Evolutionary conservation across 2,113 vertebrate genomes (phyloP).

Genomic region (Perognathus longimembris): DNA sequence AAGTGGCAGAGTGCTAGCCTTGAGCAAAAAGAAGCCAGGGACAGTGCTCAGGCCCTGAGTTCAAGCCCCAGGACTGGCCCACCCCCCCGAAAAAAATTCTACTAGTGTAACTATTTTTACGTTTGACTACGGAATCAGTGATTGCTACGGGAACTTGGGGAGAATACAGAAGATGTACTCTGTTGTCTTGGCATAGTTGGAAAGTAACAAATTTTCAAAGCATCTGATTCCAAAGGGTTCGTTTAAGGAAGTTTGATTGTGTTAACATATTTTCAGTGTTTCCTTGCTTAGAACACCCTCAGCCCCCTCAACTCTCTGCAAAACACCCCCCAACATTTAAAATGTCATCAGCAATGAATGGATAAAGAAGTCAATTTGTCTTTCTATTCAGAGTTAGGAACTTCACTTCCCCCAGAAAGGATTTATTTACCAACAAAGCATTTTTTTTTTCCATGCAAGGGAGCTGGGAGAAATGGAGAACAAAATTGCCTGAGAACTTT

Average conservation of each 20-base stretch:
- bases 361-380: neutral
- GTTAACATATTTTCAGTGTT: neutral
- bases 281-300: slow-evolving; percentile 29
- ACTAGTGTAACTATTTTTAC: neutral
- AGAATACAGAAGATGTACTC: neutral
- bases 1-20: no score
- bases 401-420: neutral
- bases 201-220: slow-evolving; percentile 27
- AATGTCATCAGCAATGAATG: slow-evolving; percentile 16
- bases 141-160: neutral
- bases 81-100: no score
- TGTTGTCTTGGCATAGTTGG: slow-evolving; percentile 28
- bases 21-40: no score
- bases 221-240: neutral
- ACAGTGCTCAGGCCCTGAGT: no score
- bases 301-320: neutral
- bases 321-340: slow-evolving; percentile 39
- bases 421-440: neutral
- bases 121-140: neutral
- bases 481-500: neutral
- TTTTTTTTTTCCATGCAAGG: slow-evolving; percentile 3
- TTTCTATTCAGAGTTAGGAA: neutral
- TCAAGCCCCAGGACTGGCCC: no score
- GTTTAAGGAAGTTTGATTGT: neutral
- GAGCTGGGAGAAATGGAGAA: neutral